Percentiles rank a stretch among this genome's conserved stretches.
Conservation (phyloP, 2,113 vertebrate species). For the Eupsittula cactorum region DNA sequence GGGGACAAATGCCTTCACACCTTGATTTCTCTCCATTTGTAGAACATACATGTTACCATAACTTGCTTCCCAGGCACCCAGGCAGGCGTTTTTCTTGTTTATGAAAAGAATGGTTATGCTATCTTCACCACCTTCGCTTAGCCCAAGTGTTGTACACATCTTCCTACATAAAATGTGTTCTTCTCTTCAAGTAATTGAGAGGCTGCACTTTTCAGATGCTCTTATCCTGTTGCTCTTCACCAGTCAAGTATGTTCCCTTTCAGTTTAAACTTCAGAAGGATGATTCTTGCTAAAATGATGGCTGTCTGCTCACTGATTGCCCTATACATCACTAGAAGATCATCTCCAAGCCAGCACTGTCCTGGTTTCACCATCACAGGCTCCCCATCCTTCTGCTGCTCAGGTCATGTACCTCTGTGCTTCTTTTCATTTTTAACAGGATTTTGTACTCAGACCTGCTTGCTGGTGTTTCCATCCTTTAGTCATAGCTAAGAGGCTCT, state of each 20-base stretch:
- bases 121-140: background rate
- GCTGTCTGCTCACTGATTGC: background rate
- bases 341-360: background rate
- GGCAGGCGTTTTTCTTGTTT: background rate
- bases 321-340: background rate
- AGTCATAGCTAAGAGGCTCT: background rate
- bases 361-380: background rate
- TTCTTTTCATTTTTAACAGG: background rate
- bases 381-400: background rate
- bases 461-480: background rate
- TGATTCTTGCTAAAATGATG: background rate
- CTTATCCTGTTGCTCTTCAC: background rate
- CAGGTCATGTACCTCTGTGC: background rate
- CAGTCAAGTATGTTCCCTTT: background rate
- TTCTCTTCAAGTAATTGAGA: background rate
- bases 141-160: background rate
- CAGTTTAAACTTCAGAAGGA: background rate
- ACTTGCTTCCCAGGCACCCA: background rate
- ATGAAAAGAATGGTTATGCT: background rate
- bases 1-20: background rate
- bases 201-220: background rate
- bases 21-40: background rate
- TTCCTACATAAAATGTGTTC: background rate
- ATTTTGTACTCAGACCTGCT: background rate
- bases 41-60: background rate